Evolutionary conservation across 37 sponge, comb jelly and placozoan genomes (phyloP).

Genomic region (Ianthella basta): DNA sequence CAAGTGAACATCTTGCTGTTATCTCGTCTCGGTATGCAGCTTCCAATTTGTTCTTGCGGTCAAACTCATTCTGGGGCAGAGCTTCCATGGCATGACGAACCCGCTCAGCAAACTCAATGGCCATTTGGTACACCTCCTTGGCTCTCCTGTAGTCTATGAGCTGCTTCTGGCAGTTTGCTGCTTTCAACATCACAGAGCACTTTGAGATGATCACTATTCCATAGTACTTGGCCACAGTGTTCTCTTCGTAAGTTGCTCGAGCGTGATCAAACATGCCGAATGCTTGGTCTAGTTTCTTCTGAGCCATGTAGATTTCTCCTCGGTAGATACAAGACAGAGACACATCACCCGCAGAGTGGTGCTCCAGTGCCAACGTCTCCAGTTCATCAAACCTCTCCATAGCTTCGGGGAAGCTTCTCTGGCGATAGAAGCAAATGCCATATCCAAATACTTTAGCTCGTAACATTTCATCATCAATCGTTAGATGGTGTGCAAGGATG

Average conservation of each 20-base stretch:
- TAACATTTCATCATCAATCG: background rate
- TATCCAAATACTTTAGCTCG: constrained; percentile 33
- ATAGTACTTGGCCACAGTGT: constrained; percentile 35
- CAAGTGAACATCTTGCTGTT: constrained; percentile 49
- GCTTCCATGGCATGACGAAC: too few relatives aligned
- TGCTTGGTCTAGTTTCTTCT: constrained; percentile 34
- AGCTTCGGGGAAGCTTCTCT: background rate
- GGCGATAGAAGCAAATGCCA: constrained; percentile 34
- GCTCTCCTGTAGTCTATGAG: background rate
- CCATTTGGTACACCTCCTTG: constrained; percentile 14
- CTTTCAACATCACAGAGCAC: constrained; percentile 28
- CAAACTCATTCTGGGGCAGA: background rate
- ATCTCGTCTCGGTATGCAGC: constrained; percentile 21
- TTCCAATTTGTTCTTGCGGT: background rate
- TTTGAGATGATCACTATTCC: constrained; percentile 35
- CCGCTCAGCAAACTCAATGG: too few relatives aligned
- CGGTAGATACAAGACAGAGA: constrained; percentile 55
- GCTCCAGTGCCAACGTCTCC: constrained; percentile 14
- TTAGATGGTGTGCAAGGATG: background rate
- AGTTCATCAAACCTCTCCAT: constrained; percentile 18
- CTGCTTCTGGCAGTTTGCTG: constrained; percentile 21
- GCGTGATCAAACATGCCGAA: constrained; percentile 43
- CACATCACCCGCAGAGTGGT: constrained; percentile 32
- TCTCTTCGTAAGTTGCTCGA: background rate
- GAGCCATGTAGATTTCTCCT: constrained; percentile 50